phyloP scores from a whole-genome alignment of 2,888 invertebrate genomes.

The Schrankia costaestrigalis region DNA sequence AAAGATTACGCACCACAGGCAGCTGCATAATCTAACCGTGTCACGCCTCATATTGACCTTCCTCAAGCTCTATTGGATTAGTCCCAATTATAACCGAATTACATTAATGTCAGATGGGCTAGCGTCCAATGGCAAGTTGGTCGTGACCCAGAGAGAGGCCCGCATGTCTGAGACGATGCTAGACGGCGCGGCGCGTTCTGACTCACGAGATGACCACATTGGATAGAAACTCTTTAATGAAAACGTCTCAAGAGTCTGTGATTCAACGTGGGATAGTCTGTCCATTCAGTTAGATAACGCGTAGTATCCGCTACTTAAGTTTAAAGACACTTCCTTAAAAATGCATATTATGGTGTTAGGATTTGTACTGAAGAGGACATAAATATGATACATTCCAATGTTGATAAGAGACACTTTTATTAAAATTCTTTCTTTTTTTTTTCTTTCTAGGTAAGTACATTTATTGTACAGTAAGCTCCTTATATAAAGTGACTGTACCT shows the following conservation, averaged over 20 bases:
- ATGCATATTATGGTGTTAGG: no score
- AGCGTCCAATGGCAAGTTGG: constrained; percentile 22
- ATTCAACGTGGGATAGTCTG: constrained; percentile 24
- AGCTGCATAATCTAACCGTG: constrained; percentile 3
- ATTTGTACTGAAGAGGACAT: no score
- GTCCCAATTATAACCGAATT: constrained; percentile 41
- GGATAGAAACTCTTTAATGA: constrained; percentile 38
- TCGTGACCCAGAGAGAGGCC: constrained; percentile 63
- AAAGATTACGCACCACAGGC: constrained; percentile 2
- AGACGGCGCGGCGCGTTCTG: constrained; percentile 59
- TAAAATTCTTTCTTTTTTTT: no score
- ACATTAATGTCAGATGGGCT: constrained; percentile 34
- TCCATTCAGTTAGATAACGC: background rate
- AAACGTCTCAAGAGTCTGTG: constrained; percentile 44
- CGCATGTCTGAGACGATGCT: constrained; percentile 48
- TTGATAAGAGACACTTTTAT: no score
- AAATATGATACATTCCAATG: no score
- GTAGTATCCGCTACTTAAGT: constrained; percentile 1
- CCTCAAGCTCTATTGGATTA: constrained; percentile 45
- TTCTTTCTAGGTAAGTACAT: no score
- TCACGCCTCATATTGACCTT: constrained; percentile 43
- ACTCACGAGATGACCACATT: constrained; percentile 55
- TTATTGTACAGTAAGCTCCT: no score
- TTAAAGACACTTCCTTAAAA: no score
- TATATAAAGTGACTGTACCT: no score